Evolutionary conservation across 2,888 invertebrate species (phyloP), one percentile per base, ranked within the genome.

Genomic region (Drosophila infuscata): DNA sequence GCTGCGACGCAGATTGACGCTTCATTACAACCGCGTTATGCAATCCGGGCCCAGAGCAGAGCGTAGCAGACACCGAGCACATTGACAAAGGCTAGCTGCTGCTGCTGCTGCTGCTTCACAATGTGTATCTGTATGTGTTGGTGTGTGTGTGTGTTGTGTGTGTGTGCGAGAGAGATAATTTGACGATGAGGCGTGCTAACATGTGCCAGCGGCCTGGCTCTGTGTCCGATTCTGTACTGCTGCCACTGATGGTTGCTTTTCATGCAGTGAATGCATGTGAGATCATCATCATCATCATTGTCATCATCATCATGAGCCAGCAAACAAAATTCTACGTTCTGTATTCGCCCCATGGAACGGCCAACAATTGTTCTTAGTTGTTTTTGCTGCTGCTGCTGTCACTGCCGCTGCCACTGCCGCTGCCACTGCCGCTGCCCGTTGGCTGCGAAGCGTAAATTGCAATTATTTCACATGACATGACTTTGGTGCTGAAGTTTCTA

Each of bases 391-490:
- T 56, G 33, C 9, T 49, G 43, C 32, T 49, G 15, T 3, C n/a
- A 20, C 0, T 65, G 62, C 25, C 63, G 60, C 25, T 29, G 46
- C 17, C 17, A 17, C 57, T 29, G 36, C 15, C 61, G 63, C 32
- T 65, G 59, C 38, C 17, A 17, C 57, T 38, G 68, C 56, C 56
- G 70, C 72, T 68, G 76, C 65, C 72, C 74, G 82, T 63, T 75
- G 62, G 72, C 88, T 84, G 82, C 77, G 73, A 83, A 83, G 75
- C 82, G 88, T 78, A 81, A 85, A 88, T 74, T 88, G 90, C 87
- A 90, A 88, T 88, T 88, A 86, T 83, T 90, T 88, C 83, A 81
- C 83, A 87, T 85, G 90, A 88, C 90, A 79, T 76, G 85, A 76
- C 81, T 80, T 76, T 76, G 76, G 53, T 52, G 25, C 64, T 53